Base-by-base conservation (phyloP, 1,140 invertebrate genomes). In the Meloidogyne floridensis region DNA sequence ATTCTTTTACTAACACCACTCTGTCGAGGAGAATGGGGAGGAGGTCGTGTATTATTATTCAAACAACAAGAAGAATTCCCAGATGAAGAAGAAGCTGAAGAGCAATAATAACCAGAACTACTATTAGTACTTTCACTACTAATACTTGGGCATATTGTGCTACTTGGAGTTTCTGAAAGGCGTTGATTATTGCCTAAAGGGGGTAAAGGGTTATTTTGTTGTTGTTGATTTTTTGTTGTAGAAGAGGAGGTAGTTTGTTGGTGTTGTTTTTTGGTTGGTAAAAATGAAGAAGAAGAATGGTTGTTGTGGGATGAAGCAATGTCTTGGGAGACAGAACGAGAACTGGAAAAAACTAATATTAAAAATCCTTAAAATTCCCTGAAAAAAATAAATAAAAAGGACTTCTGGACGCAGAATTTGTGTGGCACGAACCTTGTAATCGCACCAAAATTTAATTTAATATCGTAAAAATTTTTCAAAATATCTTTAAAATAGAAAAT, bases 301-400 rank as follows among this genome's bases (percentile, higher is more conserved):
- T 32, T 32, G 32, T 32, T 32, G 32, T 32, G 32, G 32, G 47
- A 47, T 47, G 77, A 65, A 7, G 69, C 56, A 72, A 83, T 91
- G 87, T 84, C 92, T 91, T 90, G 87, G 7, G 88, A 89, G 53
- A 89, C 90, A 9, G 87, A 89, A 59, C 88, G 85, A 76, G 89
- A 83, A 81, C 88, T 82, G 4, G 51, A 69, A 11, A 18, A 59
- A 8, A 8, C 74, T 7, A 71, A 18, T 15, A 47, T 47, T 47
- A 47, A 47, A 5, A 47, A 47, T 47, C 20, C 20, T 20, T 47
- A 47, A 47, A 47, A 6, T 42, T 11, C 32, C 32, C 32, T 32
- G 32, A 47, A 11, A 15, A 73, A 73, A 11, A 18, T 4, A 4
- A 73, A 18, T 3, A 7, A 73, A 15, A 73, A 73, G 32, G 32